These are phyloP conservation scores for Melinopterus prodromus DNA, from an alignment of 2,888 invertebrate genomes.

Conservation along the genomic window DNA sequence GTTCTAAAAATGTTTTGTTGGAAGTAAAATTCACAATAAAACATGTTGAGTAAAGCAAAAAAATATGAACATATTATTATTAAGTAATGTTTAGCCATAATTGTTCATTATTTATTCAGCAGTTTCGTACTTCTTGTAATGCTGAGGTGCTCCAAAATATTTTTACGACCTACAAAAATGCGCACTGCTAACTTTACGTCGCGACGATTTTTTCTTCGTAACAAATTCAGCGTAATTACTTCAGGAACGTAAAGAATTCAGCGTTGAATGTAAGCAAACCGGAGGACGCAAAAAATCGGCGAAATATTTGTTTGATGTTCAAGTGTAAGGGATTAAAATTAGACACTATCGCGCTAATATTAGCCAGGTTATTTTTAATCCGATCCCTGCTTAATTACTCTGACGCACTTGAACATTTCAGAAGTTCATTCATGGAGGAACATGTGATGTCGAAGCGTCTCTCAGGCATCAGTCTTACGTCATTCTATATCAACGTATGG, in stretches of 20 bases:
- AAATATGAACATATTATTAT: no score
- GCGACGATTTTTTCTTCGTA: neutral
- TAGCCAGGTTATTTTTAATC: conserved; percentile 17
- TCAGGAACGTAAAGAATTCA: conserved; percentile 14
- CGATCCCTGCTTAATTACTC: conserved; percentile 18
- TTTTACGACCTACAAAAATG: no score
- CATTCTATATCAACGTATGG: neutral
- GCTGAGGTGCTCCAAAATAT: no score
- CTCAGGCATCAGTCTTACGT: neutral
- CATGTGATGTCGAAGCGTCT: neutral
- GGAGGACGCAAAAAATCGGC: conserved; percentile 19
- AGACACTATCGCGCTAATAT: conserved; percentile 24
- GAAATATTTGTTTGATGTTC: conserved; percentile 15
- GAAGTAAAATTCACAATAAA: no score
- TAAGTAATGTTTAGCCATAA: no score
- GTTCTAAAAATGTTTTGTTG: no score
- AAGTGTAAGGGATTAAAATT: conserved; percentile 24
- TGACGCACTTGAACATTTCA: conserved; percentile 7
- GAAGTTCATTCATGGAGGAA: neutral
- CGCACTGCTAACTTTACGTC: neutral
- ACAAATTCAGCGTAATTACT: conserved; percentile 18
- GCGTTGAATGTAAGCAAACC: conserved; percentile 21
- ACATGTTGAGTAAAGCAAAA: no score
- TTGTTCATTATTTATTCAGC: no score
- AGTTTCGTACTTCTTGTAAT: no score